Conservation (phyloP, 2,888 invertebrate genomes). For the Parascotia fuliginaria region DNA sequence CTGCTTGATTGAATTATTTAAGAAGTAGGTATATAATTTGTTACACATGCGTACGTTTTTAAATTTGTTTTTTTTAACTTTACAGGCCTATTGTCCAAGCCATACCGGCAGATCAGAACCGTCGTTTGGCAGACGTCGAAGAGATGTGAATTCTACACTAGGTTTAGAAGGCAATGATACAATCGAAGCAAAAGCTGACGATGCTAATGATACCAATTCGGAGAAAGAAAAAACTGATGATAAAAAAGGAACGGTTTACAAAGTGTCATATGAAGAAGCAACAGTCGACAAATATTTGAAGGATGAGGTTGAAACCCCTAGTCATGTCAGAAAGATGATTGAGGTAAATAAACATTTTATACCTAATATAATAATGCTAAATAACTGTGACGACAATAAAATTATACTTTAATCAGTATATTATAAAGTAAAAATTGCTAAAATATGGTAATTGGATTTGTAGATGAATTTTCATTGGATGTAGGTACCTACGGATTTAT, state of each 20-base stretch:
- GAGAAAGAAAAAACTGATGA: conserved; percentile 59
- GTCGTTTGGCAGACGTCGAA: conserved; percentile 91
- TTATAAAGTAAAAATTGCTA: no score
- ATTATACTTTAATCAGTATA: no score
- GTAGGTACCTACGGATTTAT: no score
- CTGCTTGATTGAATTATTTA: no score
- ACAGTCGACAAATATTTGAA: conserved; percentile 78
- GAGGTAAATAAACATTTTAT: conserved; percentile 90
- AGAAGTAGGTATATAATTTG: no score
- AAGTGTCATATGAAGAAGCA: conserved; percentile 73
- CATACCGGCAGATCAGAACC: conserved; percentile 93
- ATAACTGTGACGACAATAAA: no score
- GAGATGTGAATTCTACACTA: conserved; percentile 80
- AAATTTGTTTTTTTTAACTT: conserved; percentile 9
- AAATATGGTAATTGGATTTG: no score
- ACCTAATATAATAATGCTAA: no score
- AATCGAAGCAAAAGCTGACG: conserved; percentile 56
- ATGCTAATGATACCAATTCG: conserved; percentile 40
- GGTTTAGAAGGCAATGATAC: conserved; percentile 64
- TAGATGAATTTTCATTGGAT: no score
- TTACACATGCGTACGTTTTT: no score
- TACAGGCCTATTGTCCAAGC: conserved; percentile 92
- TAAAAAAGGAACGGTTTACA: conserved; percentile 64
- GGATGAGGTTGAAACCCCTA: conserved; percentile 86
- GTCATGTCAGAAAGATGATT: conserved; percentile 95